Percentiles rank a stretch among this genome's conserved stretches.
Conservation (phyloP, 2,797 vertebrate genomes). For the Danio kyathit region DNA sequence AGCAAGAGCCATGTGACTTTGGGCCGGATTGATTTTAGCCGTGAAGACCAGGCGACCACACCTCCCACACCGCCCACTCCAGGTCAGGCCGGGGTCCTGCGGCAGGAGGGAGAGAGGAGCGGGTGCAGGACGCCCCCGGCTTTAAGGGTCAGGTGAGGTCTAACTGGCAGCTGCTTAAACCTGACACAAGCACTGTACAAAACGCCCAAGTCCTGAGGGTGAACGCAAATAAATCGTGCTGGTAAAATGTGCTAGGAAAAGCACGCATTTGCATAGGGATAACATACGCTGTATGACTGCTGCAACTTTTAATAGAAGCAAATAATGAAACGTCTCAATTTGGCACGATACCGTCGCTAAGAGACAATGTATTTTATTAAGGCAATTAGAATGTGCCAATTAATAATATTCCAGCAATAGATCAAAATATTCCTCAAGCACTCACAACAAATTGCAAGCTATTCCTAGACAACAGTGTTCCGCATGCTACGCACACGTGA, state of each 20-base stretch:
- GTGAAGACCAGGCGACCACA: conserved; percentile 44
- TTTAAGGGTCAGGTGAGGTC: conserved; percentile 53
- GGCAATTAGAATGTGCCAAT: conserved; percentile 1
- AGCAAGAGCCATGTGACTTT: conserved; percentile 36
- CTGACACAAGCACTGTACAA: conserved; percentile 24
- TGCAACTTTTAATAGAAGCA: conserved; percentile 16
- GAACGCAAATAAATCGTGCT: conserved; percentile 7
- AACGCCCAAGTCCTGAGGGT: conserved; percentile 16
- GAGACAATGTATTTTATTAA: neutral
- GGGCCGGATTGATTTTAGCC: conserved; percentile 56
- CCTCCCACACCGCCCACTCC: conserved; percentile 55
- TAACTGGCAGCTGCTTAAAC: conserved; percentile 35
- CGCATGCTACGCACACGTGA: neutral
- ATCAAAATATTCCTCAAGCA: conserved; percentile 6
- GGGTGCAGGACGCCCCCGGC: conserved; percentile 25
- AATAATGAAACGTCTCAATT: neutral
- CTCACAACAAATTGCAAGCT: neutral
- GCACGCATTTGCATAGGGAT: neutral
- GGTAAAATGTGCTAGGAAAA: neutral
- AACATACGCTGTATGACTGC: conserved; percentile 1
- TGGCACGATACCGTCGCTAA: neutral
- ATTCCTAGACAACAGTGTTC: conserved; percentile 32
- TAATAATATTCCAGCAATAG: neutral
- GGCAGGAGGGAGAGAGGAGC: conserved; percentile 12
- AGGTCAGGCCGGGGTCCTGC: conserved; percentile 48